Conservation (phyloP, 1,140 invertebrate genomes). For the Sarcophaga peregrina region DNA sequence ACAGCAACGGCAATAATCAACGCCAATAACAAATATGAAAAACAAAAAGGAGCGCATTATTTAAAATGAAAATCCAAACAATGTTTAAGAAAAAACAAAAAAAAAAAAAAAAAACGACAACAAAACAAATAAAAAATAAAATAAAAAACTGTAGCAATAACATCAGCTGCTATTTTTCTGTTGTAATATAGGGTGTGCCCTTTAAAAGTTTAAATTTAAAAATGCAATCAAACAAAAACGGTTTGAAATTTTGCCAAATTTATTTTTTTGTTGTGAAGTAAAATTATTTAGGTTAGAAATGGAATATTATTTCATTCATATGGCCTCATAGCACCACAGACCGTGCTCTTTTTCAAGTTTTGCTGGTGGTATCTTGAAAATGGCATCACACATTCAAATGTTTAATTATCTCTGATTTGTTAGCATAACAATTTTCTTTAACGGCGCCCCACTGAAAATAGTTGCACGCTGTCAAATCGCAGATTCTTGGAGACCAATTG, state of each 20-base stretch:
- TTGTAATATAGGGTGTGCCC: neutral
- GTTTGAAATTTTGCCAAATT: neutral
- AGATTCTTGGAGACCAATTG: too few species aligned
- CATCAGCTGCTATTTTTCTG: neutral
- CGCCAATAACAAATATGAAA: neutral
- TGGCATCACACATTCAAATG: too few species aligned
- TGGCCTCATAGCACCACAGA: too few species aligned
- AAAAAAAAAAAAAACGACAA: neutral
- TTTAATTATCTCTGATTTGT: too few species aligned
- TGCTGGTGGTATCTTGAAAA: too few species aligned
- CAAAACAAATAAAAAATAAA: neutral
- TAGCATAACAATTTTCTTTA: too few species aligned
- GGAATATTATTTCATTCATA: too few species aligned
- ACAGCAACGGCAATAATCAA: neutral
- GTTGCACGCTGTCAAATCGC: too few species aligned
- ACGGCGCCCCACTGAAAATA: too few species aligned
- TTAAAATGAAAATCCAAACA: constrained; percentile 10
- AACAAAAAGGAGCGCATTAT: neutral
- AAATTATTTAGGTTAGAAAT: too few species aligned
- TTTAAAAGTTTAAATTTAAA: neutral
- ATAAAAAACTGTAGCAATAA: neutral
- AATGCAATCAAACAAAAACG: neutral
- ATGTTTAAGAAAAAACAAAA: neutral
- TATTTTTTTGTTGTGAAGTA: too few species aligned
- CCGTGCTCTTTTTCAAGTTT: too few species aligned